Evolutionary conservation across 2,113 vertebrate genomes (phyloP).

Genomic region (Myotis lucifugus): DNA sequence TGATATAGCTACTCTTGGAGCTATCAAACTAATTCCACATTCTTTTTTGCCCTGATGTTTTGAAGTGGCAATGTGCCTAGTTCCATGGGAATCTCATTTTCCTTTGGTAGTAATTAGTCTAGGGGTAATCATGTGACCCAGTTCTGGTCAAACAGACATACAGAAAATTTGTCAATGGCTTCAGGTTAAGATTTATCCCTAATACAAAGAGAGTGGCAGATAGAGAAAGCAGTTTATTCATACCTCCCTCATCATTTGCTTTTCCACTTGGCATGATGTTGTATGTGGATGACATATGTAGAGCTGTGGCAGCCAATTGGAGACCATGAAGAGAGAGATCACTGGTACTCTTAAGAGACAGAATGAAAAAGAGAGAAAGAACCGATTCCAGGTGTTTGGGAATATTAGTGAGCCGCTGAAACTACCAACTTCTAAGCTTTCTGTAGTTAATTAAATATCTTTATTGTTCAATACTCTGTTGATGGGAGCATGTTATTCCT

Average conservation of each 20-base stretch:
- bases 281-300: constrained; percentile 30
- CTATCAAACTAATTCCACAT: neutral
- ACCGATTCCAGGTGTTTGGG: neutral
- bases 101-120: neutral
- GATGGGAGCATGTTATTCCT: neutral
- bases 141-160: neutral
- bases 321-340: neutral
- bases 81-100: neutral
- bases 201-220: neutral
- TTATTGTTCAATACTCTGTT: constrained; percentile 31
- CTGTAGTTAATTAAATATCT: constrained; percentile 33
- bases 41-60: constrained; percentile 8
- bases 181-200: neutral
- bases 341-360: neutral
- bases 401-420: neutral
- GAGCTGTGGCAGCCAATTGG: neutral
- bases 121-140: neutral
- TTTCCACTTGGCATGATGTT: constrained; percentile 32
- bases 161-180: neutral
- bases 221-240: constrained; percentile 15
- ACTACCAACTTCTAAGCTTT: neutral
- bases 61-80: neutral
- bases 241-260: neutral
- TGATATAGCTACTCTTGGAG: neutral
- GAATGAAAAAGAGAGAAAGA: constrained; percentile 10